phyloP scores from a whole-genome alignment of 2,888 invertebrate species.

The Ophion costatus region DNA sequence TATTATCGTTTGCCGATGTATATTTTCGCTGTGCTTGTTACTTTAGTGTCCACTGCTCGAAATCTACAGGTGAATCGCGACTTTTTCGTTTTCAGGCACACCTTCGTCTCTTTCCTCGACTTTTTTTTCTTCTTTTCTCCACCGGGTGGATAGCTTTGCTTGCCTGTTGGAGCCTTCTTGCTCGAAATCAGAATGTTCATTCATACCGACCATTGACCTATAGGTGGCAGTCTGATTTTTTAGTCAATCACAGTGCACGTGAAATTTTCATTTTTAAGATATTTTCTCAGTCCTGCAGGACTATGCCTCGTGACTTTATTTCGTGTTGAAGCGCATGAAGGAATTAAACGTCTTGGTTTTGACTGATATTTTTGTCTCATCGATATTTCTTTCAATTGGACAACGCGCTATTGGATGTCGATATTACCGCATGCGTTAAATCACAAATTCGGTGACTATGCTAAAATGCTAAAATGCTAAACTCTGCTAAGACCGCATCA shows the following conservation, averaged over 20 bases:
- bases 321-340: no score
- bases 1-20: slow-evolving; percentile 53
- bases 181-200: neutral
- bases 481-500: no score
- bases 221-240: no score
- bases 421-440: slow-evolving; percentile 7
- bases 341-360: neutral
- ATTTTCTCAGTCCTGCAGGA: no score
- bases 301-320: no score
- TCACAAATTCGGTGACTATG: neutral
- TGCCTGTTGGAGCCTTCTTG: neutral
- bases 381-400: neutral
- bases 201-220: no score
- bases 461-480: no score
- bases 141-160: neutral
- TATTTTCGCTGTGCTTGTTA: slow-evolving; percentile 47
- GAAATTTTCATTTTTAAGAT: no score
- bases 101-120: neutral
- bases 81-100: slow-evolving; percentile 2
- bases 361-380: neutral
- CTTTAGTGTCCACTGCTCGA: slow-evolving; percentile 1
- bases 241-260: no score
- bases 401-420: neutral
- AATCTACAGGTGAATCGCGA: slow-evolving; percentile 61
- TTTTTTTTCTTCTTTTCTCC: neutral